Conservation (phyloP, 2,797 vertebrate genomes). For the Enteromius trimaculatus region DNA sequence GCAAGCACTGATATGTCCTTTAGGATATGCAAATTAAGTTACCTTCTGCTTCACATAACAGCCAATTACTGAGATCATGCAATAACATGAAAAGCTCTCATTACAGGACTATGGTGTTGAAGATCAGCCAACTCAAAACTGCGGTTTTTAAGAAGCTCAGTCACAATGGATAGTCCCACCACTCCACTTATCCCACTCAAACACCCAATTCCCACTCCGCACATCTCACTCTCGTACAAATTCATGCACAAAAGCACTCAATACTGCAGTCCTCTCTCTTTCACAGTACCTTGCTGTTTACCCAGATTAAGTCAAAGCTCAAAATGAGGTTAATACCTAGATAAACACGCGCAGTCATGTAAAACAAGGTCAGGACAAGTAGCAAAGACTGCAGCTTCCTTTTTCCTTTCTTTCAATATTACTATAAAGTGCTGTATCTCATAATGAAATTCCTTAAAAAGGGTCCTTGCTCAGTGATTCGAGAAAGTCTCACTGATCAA, state of each 20-base stretch:
- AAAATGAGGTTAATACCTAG: slow-evolving; percentile 75
- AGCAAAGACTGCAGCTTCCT: not conserved
- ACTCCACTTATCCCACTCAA: not conserved
- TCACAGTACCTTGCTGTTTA: slow-evolving; percentile 41
- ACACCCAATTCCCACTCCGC: not conserved
- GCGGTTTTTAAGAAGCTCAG: slow-evolving; percentile 7
- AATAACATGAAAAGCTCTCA: not conserved
- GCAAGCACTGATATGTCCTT: not conserved
- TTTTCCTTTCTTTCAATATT: not conserved
- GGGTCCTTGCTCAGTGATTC: not conserved
- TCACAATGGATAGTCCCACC: slow-evolving; percentile 5
- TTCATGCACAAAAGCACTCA: not conserved
- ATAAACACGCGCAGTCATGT: slow-evolving; percentile 64
- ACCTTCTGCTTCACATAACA: not conserved
- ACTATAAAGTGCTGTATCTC: not conserved
- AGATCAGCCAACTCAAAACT: slow-evolving; percentile 7
- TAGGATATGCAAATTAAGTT: not conserved
- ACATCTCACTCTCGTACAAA: not conserved
- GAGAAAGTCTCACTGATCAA: not conserved
- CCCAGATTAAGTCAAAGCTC: slow-evolving; percentile 66
- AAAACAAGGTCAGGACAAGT: slow-evolving; percentile 49
- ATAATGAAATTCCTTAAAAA: slow-evolving; percentile 5
- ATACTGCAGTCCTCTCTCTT: not conserved
- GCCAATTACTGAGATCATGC: slow-evolving; percentile 17
- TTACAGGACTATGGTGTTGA: not conserved